These are phyloP conservation scores for Cheumatopsyche charites DNA, from an alignment of 1,140 invertebrate genomes.

Conservation along the genomic window DNA sequence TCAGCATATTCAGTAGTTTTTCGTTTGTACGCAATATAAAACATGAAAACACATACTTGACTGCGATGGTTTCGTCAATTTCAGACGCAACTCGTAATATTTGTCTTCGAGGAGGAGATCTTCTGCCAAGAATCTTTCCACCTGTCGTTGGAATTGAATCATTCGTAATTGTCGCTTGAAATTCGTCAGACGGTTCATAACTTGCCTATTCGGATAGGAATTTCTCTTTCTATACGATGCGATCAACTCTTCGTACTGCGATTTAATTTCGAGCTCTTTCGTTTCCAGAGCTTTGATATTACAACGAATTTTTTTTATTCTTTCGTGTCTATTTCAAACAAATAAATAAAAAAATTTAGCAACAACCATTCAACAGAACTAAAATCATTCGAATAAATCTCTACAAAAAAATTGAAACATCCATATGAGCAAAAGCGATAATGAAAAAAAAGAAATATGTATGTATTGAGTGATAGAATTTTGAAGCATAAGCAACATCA, in stretches of 20 bases:
- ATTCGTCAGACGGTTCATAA: slow-evolving; percentile 4
- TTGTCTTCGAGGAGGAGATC: slow-evolving; percentile 31
- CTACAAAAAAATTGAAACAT: background rate
- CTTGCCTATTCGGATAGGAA: background rate
- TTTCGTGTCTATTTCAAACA: slow-evolving; percentile 30
- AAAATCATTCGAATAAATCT: background rate
- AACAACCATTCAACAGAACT: background rate
- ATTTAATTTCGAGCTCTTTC: slow-evolving; percentile 28
- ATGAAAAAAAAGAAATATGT: too few relatives aligned
- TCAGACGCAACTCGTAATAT: slow-evolving; percentile 31
- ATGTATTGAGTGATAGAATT: too few relatives aligned
- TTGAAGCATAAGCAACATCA: too few relatives aligned
- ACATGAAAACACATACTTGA: slow-evolving; percentile 27
- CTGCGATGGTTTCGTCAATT: slow-evolving; percentile 18
- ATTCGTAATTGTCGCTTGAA: slow-evolving; percentile 19
- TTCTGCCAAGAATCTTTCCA: slow-evolving; percentile 26
- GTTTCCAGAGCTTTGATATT: slow-evolving; percentile 28
- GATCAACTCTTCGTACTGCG: slow-evolving; percentile 18
- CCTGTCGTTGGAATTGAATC: slow-evolving; percentile 25
- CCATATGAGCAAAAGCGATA: too few relatives aligned
- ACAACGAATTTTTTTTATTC: slow-evolving; percentile 29
- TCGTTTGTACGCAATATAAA: background rate
- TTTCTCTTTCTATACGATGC: slow-evolving; percentile 15
- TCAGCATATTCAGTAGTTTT: background rate
- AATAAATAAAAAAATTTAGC: background rate